phyloP scores from a whole-genome alignment of 1,140 invertebrate genomes.

The Vanessa tameamea region DNA sequence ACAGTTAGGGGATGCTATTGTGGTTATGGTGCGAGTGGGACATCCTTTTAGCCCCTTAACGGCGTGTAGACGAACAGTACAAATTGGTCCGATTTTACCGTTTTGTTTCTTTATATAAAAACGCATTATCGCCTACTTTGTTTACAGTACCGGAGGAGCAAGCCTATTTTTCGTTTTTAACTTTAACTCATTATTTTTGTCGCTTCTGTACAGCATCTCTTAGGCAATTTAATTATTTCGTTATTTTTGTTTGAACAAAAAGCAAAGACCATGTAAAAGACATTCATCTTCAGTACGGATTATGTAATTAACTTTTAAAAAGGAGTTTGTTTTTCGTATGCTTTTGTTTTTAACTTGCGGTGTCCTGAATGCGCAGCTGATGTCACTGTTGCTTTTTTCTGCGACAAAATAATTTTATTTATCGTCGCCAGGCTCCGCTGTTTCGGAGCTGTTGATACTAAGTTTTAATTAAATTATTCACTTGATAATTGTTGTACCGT shows the following conservation, averaged over 20 bases:
- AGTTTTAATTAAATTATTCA: slow-evolving; percentile 76
- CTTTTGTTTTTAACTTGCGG: slow-evolving; percentile 5
- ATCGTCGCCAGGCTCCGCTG: slow-evolving; percentile 54
- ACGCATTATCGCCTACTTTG: neutral
- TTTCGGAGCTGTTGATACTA: slow-evolving; percentile 48
- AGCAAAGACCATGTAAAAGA: no score
- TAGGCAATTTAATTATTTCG: no score
- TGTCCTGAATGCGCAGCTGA: slow-evolving; percentile 14
- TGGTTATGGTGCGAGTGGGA: slow-evolving; percentile 41
- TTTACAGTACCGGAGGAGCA: neutral
- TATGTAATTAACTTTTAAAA: neutral
- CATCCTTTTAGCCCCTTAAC: slow-evolving; percentile 36
- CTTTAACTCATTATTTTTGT: neutral
- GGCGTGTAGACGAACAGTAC: slow-evolving; percentile 32
- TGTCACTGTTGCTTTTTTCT: slow-evolving; percentile 36
- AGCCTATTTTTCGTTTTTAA: neutral
- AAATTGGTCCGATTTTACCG: slow-evolving; percentile 41
- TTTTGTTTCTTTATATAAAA: slow-evolving; percentile 17
- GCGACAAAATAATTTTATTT: slow-evolving; percentile 68
- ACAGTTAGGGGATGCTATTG: slow-evolving; percentile 42
- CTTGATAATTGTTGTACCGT: slow-evolving; percentile 58
- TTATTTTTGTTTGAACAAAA: no score
- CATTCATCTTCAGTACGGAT: neutral
- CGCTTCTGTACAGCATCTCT: no score
- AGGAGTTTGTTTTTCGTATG: neutral